These are phyloP conservation scores for Oreochromis niloticus DNA, from an alignment of 2,113 vertebrate species.

Conservation along the genomic window DNA sequence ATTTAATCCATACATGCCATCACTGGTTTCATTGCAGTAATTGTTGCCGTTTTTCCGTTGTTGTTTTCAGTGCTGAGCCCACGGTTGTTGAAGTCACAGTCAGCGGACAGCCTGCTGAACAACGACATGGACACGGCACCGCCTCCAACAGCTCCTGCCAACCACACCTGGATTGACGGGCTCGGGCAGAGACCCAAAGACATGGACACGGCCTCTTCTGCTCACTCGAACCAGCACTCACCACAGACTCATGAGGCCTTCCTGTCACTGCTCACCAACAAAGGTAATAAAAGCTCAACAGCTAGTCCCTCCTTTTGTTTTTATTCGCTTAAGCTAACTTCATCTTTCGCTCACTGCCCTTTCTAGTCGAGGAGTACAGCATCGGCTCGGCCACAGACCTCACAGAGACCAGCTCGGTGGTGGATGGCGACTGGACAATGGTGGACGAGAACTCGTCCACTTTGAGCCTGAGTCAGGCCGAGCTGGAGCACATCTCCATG, in stretches of 20 bases:
- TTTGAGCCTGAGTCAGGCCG: constrained; percentile 88
- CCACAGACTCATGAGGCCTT: constrained; percentile 92
- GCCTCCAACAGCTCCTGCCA: constrained; percentile 64
- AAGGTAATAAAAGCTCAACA: constrained; percentile 71
- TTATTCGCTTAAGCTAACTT: not conserved
- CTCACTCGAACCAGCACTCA: constrained; percentile 68
- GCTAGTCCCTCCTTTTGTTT: not conserved
- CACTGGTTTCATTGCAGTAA: not conserved
- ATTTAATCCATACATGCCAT: not conserved
- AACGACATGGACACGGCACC: constrained; percentile 80
- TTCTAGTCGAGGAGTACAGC: constrained; percentile 90
- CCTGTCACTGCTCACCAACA: constrained; percentile 89
- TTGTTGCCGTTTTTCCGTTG: not conserved
- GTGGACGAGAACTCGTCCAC: constrained; percentile 93
- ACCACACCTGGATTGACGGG: constrained; percentile 85
- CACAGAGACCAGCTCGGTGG: constrained; percentile 95
- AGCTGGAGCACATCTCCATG: constrained; percentile 95
- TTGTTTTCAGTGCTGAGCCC: constrained; percentile 75
- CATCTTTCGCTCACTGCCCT: not conserved
- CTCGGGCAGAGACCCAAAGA: constrained; percentile 77
- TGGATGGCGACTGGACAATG: constrained; percentile 97
- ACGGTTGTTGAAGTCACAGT: constrained; percentile 86
- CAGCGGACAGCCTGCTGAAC: constrained; percentile 84
- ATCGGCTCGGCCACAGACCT: constrained; percentile 95
- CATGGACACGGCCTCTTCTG: constrained; percentile 79